These are phyloP conservation scores for Stichodactyla helianthus DNA, from an alignment of 64 coral and sea anemone genomes.

Conservation along the genomic window DNA sequence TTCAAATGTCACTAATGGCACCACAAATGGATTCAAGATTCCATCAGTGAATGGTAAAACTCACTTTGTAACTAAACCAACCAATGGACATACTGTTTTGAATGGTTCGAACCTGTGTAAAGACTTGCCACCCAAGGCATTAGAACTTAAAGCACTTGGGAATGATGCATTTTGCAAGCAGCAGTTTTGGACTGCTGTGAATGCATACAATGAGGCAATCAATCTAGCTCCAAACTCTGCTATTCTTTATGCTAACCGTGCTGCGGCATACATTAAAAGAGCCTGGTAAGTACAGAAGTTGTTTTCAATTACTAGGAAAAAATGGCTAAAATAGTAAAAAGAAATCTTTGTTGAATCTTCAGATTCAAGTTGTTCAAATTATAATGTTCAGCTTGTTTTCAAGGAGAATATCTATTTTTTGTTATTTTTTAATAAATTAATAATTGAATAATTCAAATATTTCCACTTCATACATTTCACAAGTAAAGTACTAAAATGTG, in stretches of 20 bases:
- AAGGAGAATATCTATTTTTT: too few relatives aligned
- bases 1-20: conserved; percentile 23
- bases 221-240: conserved; percentile 73
- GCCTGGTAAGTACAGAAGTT: conserved; percentile 56
- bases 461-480: too few relatives aligned
- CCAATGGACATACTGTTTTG: not conserved
- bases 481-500: too few relatives aligned
- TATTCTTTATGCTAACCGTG: conserved; percentile 91
- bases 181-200: conserved; percentile 94
- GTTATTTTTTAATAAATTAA: too few relatives aligned
- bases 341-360: too few relatives aligned
- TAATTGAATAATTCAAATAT: too few relatives aligned
- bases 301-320: not conserved
- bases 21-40: conserved; percentile 77
- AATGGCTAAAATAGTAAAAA: too few relatives aligned
- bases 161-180: conserved; percentile 93
- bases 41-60: conserved; percentile 66
- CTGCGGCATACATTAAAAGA: conserved; percentile 91
- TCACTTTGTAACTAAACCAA: not conserved
- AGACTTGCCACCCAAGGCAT: conserved; percentile 60
- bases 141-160: conserved; percentile 71
- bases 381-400: too few relatives aligned
- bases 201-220: conserved; percentile 94
- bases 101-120: conserved; percentile 4
- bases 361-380: too few relatives aligned